Percentiles rank a stretch among this genome's conserved stretches.
Conservation (phyloP, 2,888 invertebrate genomes). For the Perithous albicinctus region DNA sequence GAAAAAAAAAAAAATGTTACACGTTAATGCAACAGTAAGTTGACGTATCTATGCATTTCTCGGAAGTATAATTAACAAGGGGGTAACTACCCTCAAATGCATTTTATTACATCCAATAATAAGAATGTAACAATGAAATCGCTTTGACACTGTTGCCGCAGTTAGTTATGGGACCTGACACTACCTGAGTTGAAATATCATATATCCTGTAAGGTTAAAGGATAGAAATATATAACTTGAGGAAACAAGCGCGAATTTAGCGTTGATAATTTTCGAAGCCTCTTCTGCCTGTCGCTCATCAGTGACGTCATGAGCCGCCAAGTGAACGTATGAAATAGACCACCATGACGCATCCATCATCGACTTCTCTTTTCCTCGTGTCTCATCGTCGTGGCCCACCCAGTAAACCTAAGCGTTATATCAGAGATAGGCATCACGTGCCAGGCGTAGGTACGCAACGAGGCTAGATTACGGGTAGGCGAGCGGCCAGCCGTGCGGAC, state of each 20-base stretch:
- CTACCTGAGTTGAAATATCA: too few species aligned
- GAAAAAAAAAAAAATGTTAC: too few species aligned
- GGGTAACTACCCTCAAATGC: too few species aligned
- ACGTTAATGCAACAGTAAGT: too few species aligned
- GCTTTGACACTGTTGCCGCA: too few species aligned
- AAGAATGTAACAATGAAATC: too few species aligned
- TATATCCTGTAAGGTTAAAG: too few species aligned
- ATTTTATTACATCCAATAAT: too few species aligned
- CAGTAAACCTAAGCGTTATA: constrained; percentile 14
- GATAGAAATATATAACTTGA: too few species aligned
- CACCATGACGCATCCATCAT: not conserved
- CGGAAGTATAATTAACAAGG: too few species aligned
- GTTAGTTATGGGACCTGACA: too few species aligned
- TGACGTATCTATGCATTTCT: too few species aligned
- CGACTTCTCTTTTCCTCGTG: not conserved
- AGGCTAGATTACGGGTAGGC: constrained; percentile 47
- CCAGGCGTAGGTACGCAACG: constrained; percentile 24
- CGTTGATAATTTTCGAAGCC: not conserved
- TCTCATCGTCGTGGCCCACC: not conserved
- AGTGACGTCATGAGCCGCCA: not conserved
- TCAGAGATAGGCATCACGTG: constrained; percentile 19
- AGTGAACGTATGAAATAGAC: constrained; percentile 5
- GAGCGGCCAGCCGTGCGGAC: constrained; percentile 49
- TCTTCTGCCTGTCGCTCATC: not conserved
- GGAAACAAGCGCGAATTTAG: not conserved